Evolutionary conservation across 2,797 vertebrate species (phyloP).

Genomic region (Oryzias dopingdopingensis): DNA sequence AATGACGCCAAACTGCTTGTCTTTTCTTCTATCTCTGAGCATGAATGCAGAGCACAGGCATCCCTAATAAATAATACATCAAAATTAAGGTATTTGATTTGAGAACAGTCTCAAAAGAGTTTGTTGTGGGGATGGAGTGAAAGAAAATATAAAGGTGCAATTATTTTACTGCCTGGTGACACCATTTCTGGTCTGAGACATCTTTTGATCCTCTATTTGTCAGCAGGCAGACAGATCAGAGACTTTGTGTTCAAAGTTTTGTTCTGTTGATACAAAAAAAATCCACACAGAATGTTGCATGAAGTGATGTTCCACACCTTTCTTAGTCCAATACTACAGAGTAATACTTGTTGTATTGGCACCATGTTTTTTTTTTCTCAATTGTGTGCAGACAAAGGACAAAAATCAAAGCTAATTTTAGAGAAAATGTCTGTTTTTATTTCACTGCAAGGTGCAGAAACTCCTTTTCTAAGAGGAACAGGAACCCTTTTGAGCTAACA

Average conservation of each 20-base stretch:
- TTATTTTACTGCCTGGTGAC: not conserved
- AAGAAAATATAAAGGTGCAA: not conserved
- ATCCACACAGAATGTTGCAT: constrained; percentile 19
- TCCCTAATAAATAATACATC: constrained; percentile 13
- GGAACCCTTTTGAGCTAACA: not conserved
- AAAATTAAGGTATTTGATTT: constrained; percentile 13
- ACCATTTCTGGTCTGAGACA: constrained; percentile 9
- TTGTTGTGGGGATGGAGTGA: not conserved
- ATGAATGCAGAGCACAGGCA: constrained; percentile 9
- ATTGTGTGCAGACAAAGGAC: constrained; percentile 52
- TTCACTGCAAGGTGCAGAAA: not conserved
- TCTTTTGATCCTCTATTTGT: constrained; percentile 17
- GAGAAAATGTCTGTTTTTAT: not conserved
- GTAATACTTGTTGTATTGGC: constrained; percentile 65
- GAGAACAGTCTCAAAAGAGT: not conserved
- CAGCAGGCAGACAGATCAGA: constrained; percentile 24
- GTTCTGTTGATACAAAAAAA: constrained; percentile 19
- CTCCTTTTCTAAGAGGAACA: not conserved
- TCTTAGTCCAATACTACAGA: constrained; percentile 57
- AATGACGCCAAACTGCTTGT: constrained; percentile 11
- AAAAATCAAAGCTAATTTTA: constrained; percentile 17
- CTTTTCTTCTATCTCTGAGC: constrained; percentile 2
- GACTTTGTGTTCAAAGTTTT: constrained; percentile 15
- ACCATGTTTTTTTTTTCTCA: constrained; percentile 56
- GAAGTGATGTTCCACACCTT: constrained; percentile 30